Percentiles rank a stretch among this genome's conserved stretches.
Evolutionary conservation across 2,888 invertebrate genomes (phyloP).

Genomic region (Parnassius smintheus): DNA sequence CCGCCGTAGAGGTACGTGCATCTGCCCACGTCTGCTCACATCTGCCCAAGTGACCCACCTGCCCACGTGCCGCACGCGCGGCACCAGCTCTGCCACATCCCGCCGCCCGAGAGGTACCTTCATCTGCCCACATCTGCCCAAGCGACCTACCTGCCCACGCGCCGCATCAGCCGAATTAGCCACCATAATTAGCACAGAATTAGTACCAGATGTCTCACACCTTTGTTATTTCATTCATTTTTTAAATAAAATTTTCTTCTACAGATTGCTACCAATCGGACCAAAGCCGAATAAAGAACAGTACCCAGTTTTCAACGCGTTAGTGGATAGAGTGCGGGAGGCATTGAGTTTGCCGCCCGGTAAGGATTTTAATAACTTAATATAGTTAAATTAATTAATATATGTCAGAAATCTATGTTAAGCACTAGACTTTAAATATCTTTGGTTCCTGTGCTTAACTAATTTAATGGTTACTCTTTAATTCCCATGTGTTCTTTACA

Average conservation of each 20-base stretch:
- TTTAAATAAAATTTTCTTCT: background rate
- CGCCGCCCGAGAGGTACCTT: too few relatives aligned
- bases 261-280: constrained; percentile 88
- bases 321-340: constrained; percentile 89
- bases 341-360: constrained; percentile 83
- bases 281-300: constrained; percentile 80
- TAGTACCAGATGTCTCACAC: too few relatives aligned
- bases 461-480: too few relatives aligned
- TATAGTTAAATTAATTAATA: too few relatives aligned
- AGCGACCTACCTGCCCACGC: constrained; percentile 33
- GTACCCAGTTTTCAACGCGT: constrained; percentile 81
- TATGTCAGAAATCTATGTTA: too few relatives aligned
- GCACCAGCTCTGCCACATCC: constrained; percentile 29
- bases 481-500: too few relatives aligned
- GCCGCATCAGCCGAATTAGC: constrained; percentile 17
- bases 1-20: constrained; percentile 54
- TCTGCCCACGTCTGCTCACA: too few relatives aligned
- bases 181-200: too few relatives aligned
- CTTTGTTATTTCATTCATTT: too few relatives aligned
- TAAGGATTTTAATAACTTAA: constrained; percentile 33
- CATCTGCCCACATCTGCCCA: too few relatives aligned
- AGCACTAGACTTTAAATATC: too few relatives aligned
- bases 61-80: constrained; percentile 34
- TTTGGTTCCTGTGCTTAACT: too few relatives aligned
- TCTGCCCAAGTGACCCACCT: constrained; percentile 31